phyloP scores from a whole-genome alignment of 2,797 vertebrate genomes.

The Betta splendens region DNA sequence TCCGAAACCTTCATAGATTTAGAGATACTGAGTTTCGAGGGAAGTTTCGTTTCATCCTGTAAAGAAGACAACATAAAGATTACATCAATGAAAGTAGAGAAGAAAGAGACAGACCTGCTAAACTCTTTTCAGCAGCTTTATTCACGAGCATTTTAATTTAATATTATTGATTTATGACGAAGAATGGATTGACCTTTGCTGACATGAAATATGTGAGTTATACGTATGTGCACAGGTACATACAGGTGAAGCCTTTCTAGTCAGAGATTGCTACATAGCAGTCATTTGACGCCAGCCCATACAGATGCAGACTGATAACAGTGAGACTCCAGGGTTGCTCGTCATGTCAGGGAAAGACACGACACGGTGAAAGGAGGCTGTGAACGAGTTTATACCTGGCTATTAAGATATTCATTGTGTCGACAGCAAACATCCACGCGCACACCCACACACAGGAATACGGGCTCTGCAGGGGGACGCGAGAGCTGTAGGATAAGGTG shows the following conservation, averaged over 20 bases:
- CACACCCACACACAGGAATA: slow-evolving; percentile 10
- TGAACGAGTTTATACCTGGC: background rate
- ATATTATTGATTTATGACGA: too few relatives aligned
- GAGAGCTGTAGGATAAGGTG: background rate
- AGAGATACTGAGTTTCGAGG: slow-evolving; percentile 90
- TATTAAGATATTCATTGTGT: background rate
- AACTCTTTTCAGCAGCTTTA: too few relatives aligned
- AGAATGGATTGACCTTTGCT: too few relatives aligned
- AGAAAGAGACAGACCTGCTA: too few relatives aligned
- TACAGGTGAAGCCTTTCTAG: slow-evolving; percentile 22
- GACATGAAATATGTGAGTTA: too few relatives aligned
- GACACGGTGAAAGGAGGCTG: slow-evolving; percentile 14
- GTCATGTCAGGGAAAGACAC: slow-evolving; percentile 18
- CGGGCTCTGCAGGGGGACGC: slow-evolving; percentile 1
- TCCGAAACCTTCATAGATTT: slow-evolving; percentile 92
- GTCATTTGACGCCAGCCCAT: slow-evolving; percentile 9
- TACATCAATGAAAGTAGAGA: too few relatives aligned
- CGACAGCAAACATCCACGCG: background rate
- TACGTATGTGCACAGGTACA: slow-evolving; percentile 18
- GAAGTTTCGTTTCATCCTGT: slow-evolving; percentile 95
- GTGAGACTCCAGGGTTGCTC: slow-evolving; percentile 16
- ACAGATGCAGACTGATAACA: slow-evolving; percentile 14
- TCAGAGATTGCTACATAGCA: slow-evolving; percentile 24
- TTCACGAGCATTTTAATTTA: too few relatives aligned
- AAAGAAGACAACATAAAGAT: slow-evolving; percentile 27